Conservation (phyloP, 1,140 invertebrate genomes). For the Teleogryllus occipitalis region DNA sequence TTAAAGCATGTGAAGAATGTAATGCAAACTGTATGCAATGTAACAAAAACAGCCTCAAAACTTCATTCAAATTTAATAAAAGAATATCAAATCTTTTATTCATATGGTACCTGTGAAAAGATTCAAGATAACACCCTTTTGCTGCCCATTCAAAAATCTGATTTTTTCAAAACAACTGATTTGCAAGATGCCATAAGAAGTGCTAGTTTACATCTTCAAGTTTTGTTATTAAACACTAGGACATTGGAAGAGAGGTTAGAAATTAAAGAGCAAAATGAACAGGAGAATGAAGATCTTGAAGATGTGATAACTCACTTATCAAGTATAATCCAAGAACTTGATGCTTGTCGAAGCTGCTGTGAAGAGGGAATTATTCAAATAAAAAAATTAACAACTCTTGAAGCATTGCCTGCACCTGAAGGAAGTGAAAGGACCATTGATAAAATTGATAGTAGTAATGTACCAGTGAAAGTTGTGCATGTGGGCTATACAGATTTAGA, state of each 20-base stretch:
- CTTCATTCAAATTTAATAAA: not conserved
- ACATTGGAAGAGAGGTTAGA: slow-evolving; percentile 8
- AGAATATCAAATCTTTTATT: slow-evolving; percentile 13
- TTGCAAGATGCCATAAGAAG: slow-evolving; percentile 5
- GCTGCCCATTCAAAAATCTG: not conserved
- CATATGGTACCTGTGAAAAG: not conserved
- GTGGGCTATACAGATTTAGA: slow-evolving; percentile 12
- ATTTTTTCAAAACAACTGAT: not conserved
- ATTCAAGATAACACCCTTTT: not conserved
- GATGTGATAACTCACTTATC: not conserved
- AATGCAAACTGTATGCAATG: not conserved
- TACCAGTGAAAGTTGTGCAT: not conserved
- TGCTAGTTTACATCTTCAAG: slow-evolving; percentile 13
- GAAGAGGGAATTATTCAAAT: slow-evolving; percentile 3
- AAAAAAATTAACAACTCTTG: not conserved
- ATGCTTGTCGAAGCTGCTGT: not conserved
- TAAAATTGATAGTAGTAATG: not conserved
- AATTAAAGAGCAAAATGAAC: not conserved
- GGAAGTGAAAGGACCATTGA: not conserved
- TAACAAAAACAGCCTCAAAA: not conserved
- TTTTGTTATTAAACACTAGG: slow-evolving; percentile 7
- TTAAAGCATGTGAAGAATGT: not conserved
- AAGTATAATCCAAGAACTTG: not conserved
- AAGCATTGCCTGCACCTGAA: not conserved
- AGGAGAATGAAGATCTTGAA: slow-evolving; percentile 6